A percentile compares a stretch with the other conserved stretches of the same genome.
Conservation (phyloP, 2,113 vertebrate genomes). For the Antennarius striatus region DNA sequence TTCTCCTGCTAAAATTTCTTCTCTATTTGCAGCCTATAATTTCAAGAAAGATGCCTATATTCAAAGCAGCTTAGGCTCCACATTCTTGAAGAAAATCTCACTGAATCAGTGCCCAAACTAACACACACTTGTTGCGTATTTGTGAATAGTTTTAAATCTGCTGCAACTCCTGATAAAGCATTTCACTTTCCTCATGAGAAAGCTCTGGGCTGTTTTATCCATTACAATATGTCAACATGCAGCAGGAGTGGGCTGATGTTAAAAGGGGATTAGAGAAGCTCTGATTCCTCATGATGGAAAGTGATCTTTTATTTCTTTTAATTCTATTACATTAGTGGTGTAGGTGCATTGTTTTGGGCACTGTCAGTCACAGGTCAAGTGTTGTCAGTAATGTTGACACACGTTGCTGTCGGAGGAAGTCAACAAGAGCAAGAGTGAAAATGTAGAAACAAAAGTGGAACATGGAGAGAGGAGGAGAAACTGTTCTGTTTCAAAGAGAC, state of each 20-base stretch:
- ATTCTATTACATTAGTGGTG: conserved; percentile 44
- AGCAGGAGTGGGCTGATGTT: conserved; percentile 25
- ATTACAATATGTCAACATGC: conserved; percentile 43
- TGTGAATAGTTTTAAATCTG: conserved; percentile 12
- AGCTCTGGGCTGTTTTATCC: conserved; percentile 30
- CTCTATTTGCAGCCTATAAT: background rate
- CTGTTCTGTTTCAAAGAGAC: conserved; percentile 52
- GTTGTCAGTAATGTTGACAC: conserved; percentile 46
- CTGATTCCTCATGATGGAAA: conserved; percentile 57
- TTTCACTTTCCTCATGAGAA: conserved; percentile 26
- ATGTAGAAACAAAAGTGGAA: conserved; percentile 49
- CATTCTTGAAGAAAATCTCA: background rate
- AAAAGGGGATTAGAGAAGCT: conserved; percentile 47
- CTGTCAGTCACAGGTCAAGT: conserved; percentile 48
- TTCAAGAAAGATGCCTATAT: conserved; percentile 22
- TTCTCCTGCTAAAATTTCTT: too few species aligned
- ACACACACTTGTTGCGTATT: conserved; percentile 45
- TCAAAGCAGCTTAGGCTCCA: conserved; percentile 19
- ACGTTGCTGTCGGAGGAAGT: conserved; percentile 36
- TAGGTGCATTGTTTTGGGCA: conserved; percentile 35
- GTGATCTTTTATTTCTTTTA: conserved; percentile 49
- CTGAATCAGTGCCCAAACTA: conserved; percentile 3
- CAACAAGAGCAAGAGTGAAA: conserved; percentile 30
- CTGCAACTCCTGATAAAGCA: conserved; percentile 29
- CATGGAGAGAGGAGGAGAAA: conserved; percentile 34